Base-by-base conservation (phyloP, 2,797 vertebrate species). In the Nasua narica region DNA sequence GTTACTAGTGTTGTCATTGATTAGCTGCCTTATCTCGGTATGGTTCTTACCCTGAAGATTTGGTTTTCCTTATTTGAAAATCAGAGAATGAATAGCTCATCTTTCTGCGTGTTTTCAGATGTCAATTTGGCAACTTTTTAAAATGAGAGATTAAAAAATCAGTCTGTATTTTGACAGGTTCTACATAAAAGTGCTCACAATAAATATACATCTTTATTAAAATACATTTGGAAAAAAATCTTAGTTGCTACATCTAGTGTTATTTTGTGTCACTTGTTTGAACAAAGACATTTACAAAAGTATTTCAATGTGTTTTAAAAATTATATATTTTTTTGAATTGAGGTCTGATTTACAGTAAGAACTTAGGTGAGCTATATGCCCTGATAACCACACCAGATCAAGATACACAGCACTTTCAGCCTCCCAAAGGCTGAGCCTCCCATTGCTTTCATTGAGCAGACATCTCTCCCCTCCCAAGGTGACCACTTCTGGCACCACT, bases 61-160 rank as follows among this genome's bases (percentile, higher is more conserved):
- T 76, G 46, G 67, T 94, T 92, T 96, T 93, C 35, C 65, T 92
- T 91, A 23, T 72, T 96, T 86, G 77, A 93, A 62, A 95, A 90
- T 87, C 58, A 60, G 37, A 48, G 58, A 23, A 54, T 82, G 70
- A 85, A 54, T 60, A 72, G 87, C 19, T 96, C 62, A 76, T 50
- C 32, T 77, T 91, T 78, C 13, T 85, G 50, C 1, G 8, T 79
- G 37, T 32, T 87, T 95, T 96, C 35, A 40, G 16, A 96, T 95
- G 46, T 90, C 72, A 96, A 78, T 92, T 93, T 4, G 5, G 35
- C 23, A n/a, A 76, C 35, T 70, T 91, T 43, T 56, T 67, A 79
- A 97, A 91, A 48, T 78, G 79, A 78, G 87, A 85, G 16, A 69
- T 78, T 52, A 19, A 27, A 90, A 84, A 82, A 43, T n/a, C 11